phyloP scores from a whole-genome alignment of 2,797 vertebrate genomes.

The Hybognathus amarus region DNA sequence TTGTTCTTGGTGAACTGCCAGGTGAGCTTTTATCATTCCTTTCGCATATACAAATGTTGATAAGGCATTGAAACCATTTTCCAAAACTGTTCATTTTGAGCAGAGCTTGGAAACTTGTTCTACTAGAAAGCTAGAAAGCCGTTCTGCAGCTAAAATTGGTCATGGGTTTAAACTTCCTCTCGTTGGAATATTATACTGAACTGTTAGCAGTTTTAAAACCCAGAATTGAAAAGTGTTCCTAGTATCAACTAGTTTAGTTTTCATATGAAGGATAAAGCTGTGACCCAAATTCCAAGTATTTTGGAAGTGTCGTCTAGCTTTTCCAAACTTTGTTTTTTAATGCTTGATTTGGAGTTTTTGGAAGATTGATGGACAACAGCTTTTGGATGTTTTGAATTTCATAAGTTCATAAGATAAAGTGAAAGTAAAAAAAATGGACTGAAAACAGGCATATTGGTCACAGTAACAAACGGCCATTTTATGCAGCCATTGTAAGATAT shows the following conservation, averaged over 20 bases:
- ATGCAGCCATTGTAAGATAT: neutral
- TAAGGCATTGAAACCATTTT: too few species aligned
- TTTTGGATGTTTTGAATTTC: neutral
- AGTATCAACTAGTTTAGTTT: neutral
- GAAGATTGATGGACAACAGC: neutral
- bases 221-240: neutral
- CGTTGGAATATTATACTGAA: neutral
- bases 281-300: neutral
- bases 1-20: constrained; percentile 69
- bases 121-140: too few species aligned
- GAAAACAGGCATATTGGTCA: neutral
- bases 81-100: neutral
- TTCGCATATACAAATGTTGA: neutral
- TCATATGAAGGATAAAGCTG: neutral
- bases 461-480: neutral
- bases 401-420: neutral
- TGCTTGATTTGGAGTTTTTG: neutral
- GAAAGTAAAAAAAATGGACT: neutral
- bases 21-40: constrained; percentile 62
- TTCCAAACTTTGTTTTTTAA: neutral
- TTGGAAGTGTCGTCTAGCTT: neutral
- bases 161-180: neutral
- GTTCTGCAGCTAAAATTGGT: neutral
- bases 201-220: neutral
- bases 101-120: neutral